Base-by-base conservation (phyloP, 2,113 vertebrate genomes). In the Pomatostomus ruficeps region DNA sequence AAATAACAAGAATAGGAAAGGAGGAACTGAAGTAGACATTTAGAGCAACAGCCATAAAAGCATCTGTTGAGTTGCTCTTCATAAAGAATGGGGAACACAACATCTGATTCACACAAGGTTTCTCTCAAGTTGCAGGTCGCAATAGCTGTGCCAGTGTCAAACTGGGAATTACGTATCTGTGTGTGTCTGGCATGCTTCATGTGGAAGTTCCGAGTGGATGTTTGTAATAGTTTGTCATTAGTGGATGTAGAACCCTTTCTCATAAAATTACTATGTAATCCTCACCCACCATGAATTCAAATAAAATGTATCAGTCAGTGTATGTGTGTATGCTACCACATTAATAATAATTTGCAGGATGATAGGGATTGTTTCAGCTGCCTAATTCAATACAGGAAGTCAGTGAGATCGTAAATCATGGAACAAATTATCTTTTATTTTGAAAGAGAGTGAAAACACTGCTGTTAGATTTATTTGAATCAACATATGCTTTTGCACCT, bases 351-450 rank as follows among this genome's bases (percentile, higher is more conserved):
- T 84, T 91, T 84, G 28, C 43, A 62, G 79, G 43, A 81, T 80
- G 17, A 46, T 66, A 85, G 59, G 67, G 33, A 59, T 77, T 80
- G 40, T 95, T 93, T 91, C 59, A 91, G n/a, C 82, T 93, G 62
- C 80, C 68, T 89, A 73, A 92, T 91, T 86, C 79, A 80, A 43
- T 76, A 76, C 0, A 12, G 46, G 24, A 95, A 93, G 62, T 85
- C 85, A 85, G 55, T 62, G 46, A 91, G 93, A 76, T 75, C 58
- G 5, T 93, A 94, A 93, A 89, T 91, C 42, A 59, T 76, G 49
- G 55, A 89, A 94, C 29, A 93, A 91, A 94, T 90, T 73, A 80
- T 80, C 58, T 94, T 91, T 93, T 94, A 46, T 87, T 81, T 87
- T 83, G 67, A 85, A 93, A 76, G 83, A 82, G 74, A 85, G 63